Evolutionary conservation across 2,888 invertebrate species (phyloP), one percentile per base, ranked within the genome.

Genomic region (Apodemia duryi): DNA sequence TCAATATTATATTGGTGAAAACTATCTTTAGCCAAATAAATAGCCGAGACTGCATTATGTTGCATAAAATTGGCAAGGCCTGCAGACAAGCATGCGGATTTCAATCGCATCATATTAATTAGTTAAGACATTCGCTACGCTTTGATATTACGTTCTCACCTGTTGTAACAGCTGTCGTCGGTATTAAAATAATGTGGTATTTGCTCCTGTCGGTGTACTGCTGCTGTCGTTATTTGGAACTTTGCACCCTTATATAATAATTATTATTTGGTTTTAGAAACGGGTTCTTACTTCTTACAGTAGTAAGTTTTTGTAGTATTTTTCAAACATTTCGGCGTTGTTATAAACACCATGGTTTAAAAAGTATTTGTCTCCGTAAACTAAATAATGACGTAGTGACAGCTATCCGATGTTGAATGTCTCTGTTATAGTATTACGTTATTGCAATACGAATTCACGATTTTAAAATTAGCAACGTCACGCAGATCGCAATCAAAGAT

Each of bases 31-130:
- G 32, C 5, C 29, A 21, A 21, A 21, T 21, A 32, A 57, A 52
- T 52, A 57, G 11, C 6, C 32, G 57, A 57, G 57, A 57, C 57
- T 29, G 57, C 57, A 57, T 57, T 29, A 54, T 54, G 10, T n/a
- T 57, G 32, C 13, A 32, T 57, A 13, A 54, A 57, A 69, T 70
- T 72, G 71, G 71, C 71, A 71, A 64, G 63, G 65, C 63, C 63
- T 63, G 66, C 66, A 72, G 69, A 70, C 71, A 63, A 66, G 69
- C 51, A 63, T 67, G 69, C 57, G 63, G 57, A 57, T 57, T 29
- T 57, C 28, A 29, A 29, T 54, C 57, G 29, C 57, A 7, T 29
- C 32, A 11, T 57, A 57, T 57, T 57, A 57, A 57, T 57, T 57
- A 57, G 32, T 29, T 3, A 43, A 43, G 43, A n/a, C 29, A 57